Conservation (phyloP, 2,113 vertebrate species). For the Pao palembangensis region DNA sequence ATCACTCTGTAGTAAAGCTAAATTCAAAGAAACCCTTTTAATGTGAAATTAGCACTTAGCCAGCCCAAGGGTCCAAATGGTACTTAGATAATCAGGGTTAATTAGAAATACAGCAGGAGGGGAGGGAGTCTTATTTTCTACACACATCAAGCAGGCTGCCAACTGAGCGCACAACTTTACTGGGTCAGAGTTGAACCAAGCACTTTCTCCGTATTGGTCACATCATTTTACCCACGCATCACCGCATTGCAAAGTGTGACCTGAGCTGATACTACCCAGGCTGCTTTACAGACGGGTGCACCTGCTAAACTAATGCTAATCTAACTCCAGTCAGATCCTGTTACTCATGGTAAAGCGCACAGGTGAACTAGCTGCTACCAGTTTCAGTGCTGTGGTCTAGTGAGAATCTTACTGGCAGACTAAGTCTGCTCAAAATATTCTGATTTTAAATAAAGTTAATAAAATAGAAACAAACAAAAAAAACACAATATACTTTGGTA, state of each 20-base stretch:
- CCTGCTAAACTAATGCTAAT: constrained; percentile 63
- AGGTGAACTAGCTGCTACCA: constrained; percentile 47
- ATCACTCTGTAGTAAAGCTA: constrained; percentile 2
- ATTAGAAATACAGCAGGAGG: constrained; percentile 62
- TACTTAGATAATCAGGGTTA: constrained; percentile 66
- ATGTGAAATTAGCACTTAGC: constrained; percentile 57
- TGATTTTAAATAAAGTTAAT: too few species aligned
- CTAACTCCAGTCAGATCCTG: constrained; percentile 50
- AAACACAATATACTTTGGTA: too few species aligned
- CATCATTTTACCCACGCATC: constrained; percentile 47
- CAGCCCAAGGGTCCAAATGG: constrained; percentile 44
- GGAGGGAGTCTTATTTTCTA: constrained; percentile 55
- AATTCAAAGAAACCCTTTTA: background rate
- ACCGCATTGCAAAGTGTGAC: constrained; percentile 30
- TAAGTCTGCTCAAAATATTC: too few species aligned
- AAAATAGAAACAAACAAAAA: too few species aligned
- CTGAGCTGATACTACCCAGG: constrained; percentile 47
- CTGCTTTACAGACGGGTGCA: constrained; percentile 51
- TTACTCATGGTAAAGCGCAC: constrained; percentile 46
- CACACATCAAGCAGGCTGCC: constrained; percentile 54
- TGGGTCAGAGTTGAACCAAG: constrained; percentile 62
- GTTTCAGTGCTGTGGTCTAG: constrained; percentile 5
- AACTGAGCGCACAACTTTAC: constrained; percentile 45
- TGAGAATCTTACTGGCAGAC: background rate
- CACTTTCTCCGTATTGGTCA: constrained; percentile 48